Evolutionary conservation across 2,888 invertebrate species (phyloP).

Genomic region (Pimpla rufipes): DNA sequence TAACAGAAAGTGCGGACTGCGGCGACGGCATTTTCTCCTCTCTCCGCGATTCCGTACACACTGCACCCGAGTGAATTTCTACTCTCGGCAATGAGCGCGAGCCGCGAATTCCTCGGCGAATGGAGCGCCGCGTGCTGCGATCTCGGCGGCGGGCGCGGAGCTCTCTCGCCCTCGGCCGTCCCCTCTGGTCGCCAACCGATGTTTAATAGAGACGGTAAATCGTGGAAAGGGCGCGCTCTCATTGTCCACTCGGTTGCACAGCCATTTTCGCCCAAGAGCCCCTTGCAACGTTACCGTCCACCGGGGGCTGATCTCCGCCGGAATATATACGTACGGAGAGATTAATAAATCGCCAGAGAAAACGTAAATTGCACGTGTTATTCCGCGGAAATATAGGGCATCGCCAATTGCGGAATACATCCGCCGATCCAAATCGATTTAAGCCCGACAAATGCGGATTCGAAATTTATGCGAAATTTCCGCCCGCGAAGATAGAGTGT

Average conservation of each 20-base stretch:
- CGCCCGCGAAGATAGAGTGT: no score
- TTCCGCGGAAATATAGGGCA: background rate
- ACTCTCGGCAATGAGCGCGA: slow-evolving; percentile 25
- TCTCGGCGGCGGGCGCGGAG: slow-evolving; percentile 18
- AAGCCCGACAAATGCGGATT: no score
- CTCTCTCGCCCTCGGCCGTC: slow-evolving; percentile 6
- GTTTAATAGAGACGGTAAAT: slow-evolving; percentile 68
- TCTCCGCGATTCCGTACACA: background rate
- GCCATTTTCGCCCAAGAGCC: slow-evolving; percentile 37
- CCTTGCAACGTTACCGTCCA: slow-evolving; percentile 5
- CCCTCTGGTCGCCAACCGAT: slow-evolving; percentile 40
- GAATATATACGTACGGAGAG: slow-evolving; percentile 4
- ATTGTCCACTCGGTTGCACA: slow-evolving; percentile 45
- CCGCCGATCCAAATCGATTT: no score
- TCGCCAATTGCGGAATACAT: background rate
- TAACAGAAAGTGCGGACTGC: slow-evolving; percentile 49
- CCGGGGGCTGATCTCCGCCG: background rate
- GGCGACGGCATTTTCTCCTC: background rate
- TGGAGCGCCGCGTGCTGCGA: slow-evolving; percentile 20
- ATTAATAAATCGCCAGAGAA: background rate
- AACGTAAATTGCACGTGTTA: background rate
- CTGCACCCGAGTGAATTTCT: slow-evolving; percentile 44
- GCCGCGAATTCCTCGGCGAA: slow-evolving; percentile 53
- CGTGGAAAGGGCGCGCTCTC: slow-evolving; percentile 49
- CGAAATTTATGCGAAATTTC: no score